phyloP scores from a whole-genome alignment of 1,140 invertebrate genomes.

The Drosophila melanica region DNA sequence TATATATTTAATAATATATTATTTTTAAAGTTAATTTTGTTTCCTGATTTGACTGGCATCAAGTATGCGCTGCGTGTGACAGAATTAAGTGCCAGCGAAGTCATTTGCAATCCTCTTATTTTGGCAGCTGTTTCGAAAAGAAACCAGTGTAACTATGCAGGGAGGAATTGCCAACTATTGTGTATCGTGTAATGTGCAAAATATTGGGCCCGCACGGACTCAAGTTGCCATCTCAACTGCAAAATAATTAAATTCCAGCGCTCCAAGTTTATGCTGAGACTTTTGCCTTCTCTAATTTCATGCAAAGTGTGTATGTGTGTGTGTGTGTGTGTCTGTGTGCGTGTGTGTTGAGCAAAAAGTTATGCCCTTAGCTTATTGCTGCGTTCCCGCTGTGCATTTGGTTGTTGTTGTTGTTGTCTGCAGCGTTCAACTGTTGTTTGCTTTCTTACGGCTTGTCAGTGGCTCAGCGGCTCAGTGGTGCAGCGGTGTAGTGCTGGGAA shows the following conservation, averaged over 20 bases:
- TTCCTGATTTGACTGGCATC: constrained; percentile 1
- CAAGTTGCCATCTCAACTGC: constrained; percentile 61
- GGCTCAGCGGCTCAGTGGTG: constrained; percentile 57
- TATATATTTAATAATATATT: not conserved
- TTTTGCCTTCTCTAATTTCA: constrained; percentile 66
- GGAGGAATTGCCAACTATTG: constrained; percentile 1
- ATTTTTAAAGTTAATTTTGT: not conserved
- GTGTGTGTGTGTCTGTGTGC: constrained; percentile 21
- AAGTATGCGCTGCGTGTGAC: constrained; percentile 58
- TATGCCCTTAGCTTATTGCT: constrained; percentile 78
- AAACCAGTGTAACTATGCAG: not conserved
- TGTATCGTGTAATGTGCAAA: constrained; percentile 67
- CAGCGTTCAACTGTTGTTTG: constrained; percentile 63
- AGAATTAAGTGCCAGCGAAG: constrained; percentile 67
- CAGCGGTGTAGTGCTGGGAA: constrained; percentile 63
- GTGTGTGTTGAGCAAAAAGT: constrained; percentile 54
- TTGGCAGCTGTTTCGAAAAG: constrained; percentile 53
- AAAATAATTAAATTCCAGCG: constrained; percentile 79
- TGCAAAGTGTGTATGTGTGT: constrained; percentile 54
- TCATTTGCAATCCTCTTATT: constrained; percentile 53
- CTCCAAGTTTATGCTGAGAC: constrained; percentile 65
- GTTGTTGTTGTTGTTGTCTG: constrained; percentile 41
- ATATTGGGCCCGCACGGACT: constrained; percentile 67
- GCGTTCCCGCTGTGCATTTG: constrained; percentile 71
- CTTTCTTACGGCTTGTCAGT: constrained; percentile 78